Evolutionary conservation across 37 sponge, comb jelly and placozoan genomes (phyloP).

Genomic region (Mnemiopsis leidyi): DNA sequence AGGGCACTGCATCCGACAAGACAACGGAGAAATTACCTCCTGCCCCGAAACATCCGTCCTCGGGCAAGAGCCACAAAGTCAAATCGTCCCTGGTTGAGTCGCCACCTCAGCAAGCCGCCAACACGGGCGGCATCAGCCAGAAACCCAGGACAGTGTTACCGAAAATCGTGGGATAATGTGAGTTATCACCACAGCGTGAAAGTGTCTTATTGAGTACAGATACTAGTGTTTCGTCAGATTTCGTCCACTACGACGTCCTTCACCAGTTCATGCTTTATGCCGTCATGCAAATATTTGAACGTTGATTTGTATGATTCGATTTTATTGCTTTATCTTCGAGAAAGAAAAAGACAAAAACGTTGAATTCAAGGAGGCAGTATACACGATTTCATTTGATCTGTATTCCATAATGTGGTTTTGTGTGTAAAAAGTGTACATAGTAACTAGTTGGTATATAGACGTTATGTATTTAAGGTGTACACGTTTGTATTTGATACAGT

Average conservation of each 20-base stretch:
- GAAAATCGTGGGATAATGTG: conserved; percentile 75
- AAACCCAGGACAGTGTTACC: conserved; percentile 81
- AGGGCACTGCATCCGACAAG: conserved; percentile 33
- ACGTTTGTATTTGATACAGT: background rate
- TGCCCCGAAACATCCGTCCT: conserved; percentile 67
- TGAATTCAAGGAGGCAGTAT: background rate
- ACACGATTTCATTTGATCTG: background rate
- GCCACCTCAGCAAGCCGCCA: conserved; percentile 58
- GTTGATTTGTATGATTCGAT: background rate
- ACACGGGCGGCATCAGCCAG: conserved; percentile 65
- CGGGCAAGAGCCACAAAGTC: conserved; percentile 61
- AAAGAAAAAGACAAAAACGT: background rate
- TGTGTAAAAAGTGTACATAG: conserved; percentile 61
- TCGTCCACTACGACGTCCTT: background rate
- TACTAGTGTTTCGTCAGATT: background rate
- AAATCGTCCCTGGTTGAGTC: conserved; percentile 59
- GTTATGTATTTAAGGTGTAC: background rate
- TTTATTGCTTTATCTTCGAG: background rate
- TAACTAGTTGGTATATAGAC: background rate
- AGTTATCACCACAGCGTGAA: background rate
- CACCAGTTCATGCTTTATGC: background rate
- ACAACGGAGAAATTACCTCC: conserved; percentile 45
- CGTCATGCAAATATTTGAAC: background rate
- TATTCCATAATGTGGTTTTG: background rate
- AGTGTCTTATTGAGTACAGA: background rate